Percentiles rank a stretch among this genome's conserved stretches.
Evolutionary conservation across 2,113 vertebrate species (phyloP).

Genomic region (Lucifuga dentata): DNA sequence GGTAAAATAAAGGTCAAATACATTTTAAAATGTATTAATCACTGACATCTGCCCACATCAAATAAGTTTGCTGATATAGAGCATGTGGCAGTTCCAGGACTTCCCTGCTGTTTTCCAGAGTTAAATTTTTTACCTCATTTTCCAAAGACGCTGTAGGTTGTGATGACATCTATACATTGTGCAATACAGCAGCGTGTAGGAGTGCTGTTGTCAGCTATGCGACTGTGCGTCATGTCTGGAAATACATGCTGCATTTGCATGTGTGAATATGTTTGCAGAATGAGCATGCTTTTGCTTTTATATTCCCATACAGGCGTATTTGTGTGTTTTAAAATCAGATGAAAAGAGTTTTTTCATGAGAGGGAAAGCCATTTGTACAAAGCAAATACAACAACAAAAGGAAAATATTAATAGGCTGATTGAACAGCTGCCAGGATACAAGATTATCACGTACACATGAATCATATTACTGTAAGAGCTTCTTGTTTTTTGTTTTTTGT

Average conservation of each 20-base stretch:
- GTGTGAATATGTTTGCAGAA: not conserved
- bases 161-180: not conserved
- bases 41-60: not conserved
- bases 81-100: not conserved
- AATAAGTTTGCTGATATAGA: not conserved
- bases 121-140: not conserved
- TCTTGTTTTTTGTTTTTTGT: not conserved
- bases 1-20: no score
- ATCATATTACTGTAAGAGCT: not conserved
- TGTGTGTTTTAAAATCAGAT: not conserved
- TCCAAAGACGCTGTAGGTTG: conserved; percentile 8
- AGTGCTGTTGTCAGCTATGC: not conserved
- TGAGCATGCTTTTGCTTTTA: not conserved
- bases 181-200: not conserved
- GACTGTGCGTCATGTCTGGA: not conserved
- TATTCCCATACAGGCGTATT: not conserved
- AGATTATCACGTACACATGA: not conserved
- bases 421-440: no score
- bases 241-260: not conserved
- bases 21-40: no score
- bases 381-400: not conserved
- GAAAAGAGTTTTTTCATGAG: not conserved
- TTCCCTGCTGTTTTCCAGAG: not conserved
- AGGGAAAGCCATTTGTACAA: not conserved
- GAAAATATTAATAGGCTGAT: no score